phyloP scores from a whole-genome alignment of 2,797 vertebrate species.

The Microcaecilia unicolor region DNA sequence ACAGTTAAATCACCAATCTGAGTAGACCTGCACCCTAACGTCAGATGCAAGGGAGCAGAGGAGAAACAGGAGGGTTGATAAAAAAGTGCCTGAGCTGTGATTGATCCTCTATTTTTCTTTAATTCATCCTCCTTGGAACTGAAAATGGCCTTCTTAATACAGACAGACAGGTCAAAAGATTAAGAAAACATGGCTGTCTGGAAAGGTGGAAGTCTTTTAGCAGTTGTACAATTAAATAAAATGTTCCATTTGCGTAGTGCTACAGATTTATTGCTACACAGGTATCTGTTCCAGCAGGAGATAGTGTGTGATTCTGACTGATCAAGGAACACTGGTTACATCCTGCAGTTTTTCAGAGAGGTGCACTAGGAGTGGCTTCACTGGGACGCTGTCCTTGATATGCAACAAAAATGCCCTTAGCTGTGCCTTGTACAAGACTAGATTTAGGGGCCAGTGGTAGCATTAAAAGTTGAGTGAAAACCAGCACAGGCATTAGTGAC shows the following conservation, averaged over 20 bases:
- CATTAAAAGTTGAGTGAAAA: too few relatives aligned
- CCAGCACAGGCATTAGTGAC: too few relatives aligned
- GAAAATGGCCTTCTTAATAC: too few relatives aligned
- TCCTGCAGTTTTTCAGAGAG: background rate
- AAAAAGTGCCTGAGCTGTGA: too few relatives aligned
- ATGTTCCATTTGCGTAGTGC: background rate
- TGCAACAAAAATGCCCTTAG: too few relatives aligned
- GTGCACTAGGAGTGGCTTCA: background rate
- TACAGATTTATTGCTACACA: background rate
- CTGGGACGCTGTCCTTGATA: too few relatives aligned
- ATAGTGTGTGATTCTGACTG: background rate
- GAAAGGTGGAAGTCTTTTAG: background rate
- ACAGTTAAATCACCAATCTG: too few relatives aligned
- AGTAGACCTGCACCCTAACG: too few relatives aligned
- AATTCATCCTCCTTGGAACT: background rate
- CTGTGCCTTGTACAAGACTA: too few relatives aligned
- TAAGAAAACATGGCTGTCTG: constrained; percentile 4
- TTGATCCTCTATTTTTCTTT: background rate
- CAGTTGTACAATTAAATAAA: constrained; percentile 4
- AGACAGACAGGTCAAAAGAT: background rate
- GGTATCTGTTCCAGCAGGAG: background rate
- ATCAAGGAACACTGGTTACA: background rate
- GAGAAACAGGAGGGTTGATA: too few relatives aligned
- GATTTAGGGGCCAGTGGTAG: too few relatives aligned
- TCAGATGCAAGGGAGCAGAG: too few relatives aligned